Evolutionary conservation across 2,888 invertebrate species (phyloP), one percentile per base, ranked within the genome.

Genomic region (Protonemura montana): DNA sequence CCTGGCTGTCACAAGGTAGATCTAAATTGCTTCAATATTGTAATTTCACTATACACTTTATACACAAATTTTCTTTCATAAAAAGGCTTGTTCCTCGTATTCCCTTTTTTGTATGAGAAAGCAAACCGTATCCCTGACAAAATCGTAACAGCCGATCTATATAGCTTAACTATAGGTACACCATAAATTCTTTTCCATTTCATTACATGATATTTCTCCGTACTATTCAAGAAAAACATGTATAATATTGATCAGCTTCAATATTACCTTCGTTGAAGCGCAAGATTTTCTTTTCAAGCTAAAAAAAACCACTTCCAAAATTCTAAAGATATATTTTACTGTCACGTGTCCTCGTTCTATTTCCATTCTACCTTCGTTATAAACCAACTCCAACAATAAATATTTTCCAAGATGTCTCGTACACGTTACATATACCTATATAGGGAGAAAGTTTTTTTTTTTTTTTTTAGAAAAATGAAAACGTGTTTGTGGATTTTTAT

Each of bases 331-430:
- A 59, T 59, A 59, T 59, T 16, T 59, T 13, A 16, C 13, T 21
- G 21, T 16, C 59, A 59, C 59, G 59, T 59, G 59, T 21, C 16
- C 6, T 59, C 59, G 6, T 59, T 59, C 59, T 59, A 59, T 59
- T 59, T 59, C 21, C 59, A 59, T 59, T 59, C 59, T 59, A 59
- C 59, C 59, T 59, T 59, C 59, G 59, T 59, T 59, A 59, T 59
- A 59, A 59, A 59, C 59, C 59, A 59, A 59, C 59, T 10, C 59
- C 1, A 2, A 59, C 59, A 59, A 59, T 59, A 59, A 59, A 59
- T 59, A 59, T 59, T 59, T 59, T 59, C 21, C 16, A 59, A 59
- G 59, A 59, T 59, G 59, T 13, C 59, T 41, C 13, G 13, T 41
- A 21, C 21, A 59, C 21, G 13, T 3, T 59, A 59, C 1, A 35